Conservation (phyloP, 2,888 invertebrate genomes). For the Drosophila tripunctata region DNA sequence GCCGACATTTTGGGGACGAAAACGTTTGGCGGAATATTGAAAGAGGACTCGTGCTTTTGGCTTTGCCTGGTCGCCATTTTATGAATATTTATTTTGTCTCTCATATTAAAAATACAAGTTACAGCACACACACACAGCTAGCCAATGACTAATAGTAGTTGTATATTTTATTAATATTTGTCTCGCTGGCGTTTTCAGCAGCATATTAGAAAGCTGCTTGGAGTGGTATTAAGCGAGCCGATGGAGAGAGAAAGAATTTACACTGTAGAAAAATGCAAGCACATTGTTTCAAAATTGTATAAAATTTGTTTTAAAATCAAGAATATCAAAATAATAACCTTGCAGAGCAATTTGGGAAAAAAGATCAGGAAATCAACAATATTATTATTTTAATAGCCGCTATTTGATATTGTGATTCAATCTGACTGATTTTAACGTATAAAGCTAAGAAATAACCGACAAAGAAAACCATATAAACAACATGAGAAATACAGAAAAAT, state of each 20-base stretch:
- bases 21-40: constrained; percentile 18
- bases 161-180: constrained; percentile 80
- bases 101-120: constrained; percentile 76
- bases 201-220: constrained; percentile 38
- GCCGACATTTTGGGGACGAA: background rate
- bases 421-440: too few species aligned
- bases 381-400: too few species aligned
- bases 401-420: too few species aligned
- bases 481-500: too few species aligned
- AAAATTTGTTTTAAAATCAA: background rate
- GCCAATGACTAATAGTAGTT: constrained; percentile 80
- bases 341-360: too few species aligned
- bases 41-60: constrained; percentile 12
- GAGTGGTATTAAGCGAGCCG: background rate
- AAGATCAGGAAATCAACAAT: too few species aligned
- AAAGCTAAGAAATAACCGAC: too few species aligned
- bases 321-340: too few species aligned
- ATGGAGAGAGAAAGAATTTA: too few species aligned
- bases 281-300: too few species aligned
- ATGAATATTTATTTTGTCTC: constrained; percentile 78
- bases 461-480: too few species aligned
- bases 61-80: constrained; percentile 55
- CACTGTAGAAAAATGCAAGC: background rate
- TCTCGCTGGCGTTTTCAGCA: constrained; percentile 50
- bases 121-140: constrained; percentile 32